A percentile compares a stretch with the other conserved stretches of the same genome.
Conservation (phyloP, 2,113 vertebrate genomes). For the Triplophysa rosa region DNA sequence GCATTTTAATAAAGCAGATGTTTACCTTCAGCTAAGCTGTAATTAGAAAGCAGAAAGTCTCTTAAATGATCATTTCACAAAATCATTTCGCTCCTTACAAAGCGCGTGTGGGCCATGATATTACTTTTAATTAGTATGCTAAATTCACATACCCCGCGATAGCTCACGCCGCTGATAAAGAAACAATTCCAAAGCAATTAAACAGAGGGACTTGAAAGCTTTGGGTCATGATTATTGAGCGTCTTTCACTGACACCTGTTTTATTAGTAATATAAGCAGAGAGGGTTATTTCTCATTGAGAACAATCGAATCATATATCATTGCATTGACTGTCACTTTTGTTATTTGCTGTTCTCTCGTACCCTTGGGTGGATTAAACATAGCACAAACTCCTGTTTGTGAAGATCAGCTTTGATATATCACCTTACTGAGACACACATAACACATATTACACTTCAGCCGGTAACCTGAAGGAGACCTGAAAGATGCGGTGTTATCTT, state of each 20-base stretch:
- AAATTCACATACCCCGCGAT: conserved; percentile 29
- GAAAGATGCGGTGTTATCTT: too few species aligned
- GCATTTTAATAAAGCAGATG: conserved; percentile 32
- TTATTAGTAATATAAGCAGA: conserved; percentile 46
- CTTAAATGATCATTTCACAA: conserved; percentile 35
- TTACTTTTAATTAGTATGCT: conserved; percentile 47
- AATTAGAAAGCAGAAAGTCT: conserved; percentile 43
- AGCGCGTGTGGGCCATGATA: not conserved
- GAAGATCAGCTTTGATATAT: conserved; percentile 24
- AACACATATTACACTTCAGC: too few species aligned
- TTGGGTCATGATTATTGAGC: conserved; percentile 34
- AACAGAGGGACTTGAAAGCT: conserved; percentile 43
- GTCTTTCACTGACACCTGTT: conserved; percentile 43
- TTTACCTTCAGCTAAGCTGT: conserved; percentile 28
- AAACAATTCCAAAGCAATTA: conserved; percentile 54
- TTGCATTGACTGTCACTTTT: conserved; percentile 37
- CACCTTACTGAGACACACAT: too few species aligned
- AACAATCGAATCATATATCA: conserved; percentile 49
- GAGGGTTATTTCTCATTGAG: conserved; percentile 48
- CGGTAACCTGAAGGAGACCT: too few species aligned
- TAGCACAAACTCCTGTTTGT: conserved; percentile 30
- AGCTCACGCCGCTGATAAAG: conserved; percentile 43
- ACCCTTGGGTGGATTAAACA: conserved; percentile 40
- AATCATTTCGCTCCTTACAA: conserved; percentile 27
- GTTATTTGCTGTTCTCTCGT: conserved; percentile 36